Evolutionary conservation across 30 jellyfish, hydroid and myxozoan genomes (phyloP), one percentile per base, ranked within the genome.

Genomic region (Aurelia aurita complex sp. Pacific): DNA sequence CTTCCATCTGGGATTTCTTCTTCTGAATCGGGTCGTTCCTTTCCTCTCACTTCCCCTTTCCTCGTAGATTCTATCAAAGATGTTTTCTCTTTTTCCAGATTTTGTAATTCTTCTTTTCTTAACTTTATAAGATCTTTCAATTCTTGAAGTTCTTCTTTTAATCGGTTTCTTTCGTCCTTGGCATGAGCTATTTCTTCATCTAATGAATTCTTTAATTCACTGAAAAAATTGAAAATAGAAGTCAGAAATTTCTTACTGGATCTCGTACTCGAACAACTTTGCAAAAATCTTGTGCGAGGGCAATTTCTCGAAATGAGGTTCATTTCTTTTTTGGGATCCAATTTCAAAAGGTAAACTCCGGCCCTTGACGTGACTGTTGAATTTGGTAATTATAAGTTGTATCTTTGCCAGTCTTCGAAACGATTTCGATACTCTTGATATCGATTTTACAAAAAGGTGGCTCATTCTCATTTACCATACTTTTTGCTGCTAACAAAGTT

Each of bases 71-170:
- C 81, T 36, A 12, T 60, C 43, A 10, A 11, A 50, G 74, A 55
- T 43, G 73, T 57, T 40, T 57, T 84, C 76, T 73, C 68, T 60
- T 12, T 69, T 16, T 38, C 17, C 42, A 73, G 23, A 11, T 67
- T 63, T 10, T 70, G 75, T 32, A 84, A 61, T 67, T 84, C 93
- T 34, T 61, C 82, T 54, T 52, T 84, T 17, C 81, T 64, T 52
- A 77, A 53, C n/a, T 63, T 64, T 10, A 84, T 73, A 3, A 60
- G 75, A 17, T 84, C 82, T 51, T 73, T 84, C 67, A 84, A 42
- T 53, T 84, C 93, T 36, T 84, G 81, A 3, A 84, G 76, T 19
- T 84, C 87, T 9, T 73, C 77, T 42, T 62, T 63, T 78, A 84
- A 50, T 23, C 59, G 32, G 15, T 57, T 42, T 84, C 81, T 84